Conservation (phyloP, 2,113 vertebrate genomes). For the Nesospiza acunhae region DNA sequence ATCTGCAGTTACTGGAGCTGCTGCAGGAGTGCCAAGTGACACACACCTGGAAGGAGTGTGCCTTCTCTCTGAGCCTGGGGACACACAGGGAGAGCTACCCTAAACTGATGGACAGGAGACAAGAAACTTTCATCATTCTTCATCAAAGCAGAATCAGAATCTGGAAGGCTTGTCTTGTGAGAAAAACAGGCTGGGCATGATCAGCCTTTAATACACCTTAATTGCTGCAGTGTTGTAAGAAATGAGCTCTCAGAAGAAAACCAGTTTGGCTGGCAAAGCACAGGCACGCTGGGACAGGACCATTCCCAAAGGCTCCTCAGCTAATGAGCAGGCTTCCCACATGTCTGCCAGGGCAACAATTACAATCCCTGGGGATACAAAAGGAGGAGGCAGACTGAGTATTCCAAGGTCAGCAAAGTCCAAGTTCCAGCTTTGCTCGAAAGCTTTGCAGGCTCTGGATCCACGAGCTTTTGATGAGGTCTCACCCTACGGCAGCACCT, state of each 20-base stretch:
- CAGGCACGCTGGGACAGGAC: not conserved
- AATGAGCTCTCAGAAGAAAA: not conserved
- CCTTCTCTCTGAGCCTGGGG: not conserved
- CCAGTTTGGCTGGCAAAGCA: not conserved
- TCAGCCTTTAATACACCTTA: slow-evolving; percentile 1
- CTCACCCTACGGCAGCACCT: not conserved
- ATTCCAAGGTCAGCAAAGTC: not conserved
- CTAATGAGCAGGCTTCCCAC: not conserved
- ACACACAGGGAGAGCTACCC: not conserved
- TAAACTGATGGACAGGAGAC: not conserved
- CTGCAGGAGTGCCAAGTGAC: not conserved
- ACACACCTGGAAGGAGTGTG: not conserved
- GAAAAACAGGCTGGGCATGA: not conserved
- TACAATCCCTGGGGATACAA: not conserved
- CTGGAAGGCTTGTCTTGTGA: slow-evolving; percentile 10
- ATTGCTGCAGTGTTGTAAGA: not conserved
- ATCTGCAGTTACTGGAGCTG: not conserved
- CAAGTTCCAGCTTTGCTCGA: not conserved
- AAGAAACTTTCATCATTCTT: not conserved
- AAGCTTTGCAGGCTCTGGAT: not conserved
- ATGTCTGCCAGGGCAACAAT: not conserved
- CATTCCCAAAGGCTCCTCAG: not conserved
- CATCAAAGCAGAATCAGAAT: slow-evolving; percentile 11
- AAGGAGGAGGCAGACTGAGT: not conserved
- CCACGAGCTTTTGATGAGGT: not conserved